Conservation (phyloP, 2,113 vertebrate genomes). For the Erpornis zantholeuca region DNA sequence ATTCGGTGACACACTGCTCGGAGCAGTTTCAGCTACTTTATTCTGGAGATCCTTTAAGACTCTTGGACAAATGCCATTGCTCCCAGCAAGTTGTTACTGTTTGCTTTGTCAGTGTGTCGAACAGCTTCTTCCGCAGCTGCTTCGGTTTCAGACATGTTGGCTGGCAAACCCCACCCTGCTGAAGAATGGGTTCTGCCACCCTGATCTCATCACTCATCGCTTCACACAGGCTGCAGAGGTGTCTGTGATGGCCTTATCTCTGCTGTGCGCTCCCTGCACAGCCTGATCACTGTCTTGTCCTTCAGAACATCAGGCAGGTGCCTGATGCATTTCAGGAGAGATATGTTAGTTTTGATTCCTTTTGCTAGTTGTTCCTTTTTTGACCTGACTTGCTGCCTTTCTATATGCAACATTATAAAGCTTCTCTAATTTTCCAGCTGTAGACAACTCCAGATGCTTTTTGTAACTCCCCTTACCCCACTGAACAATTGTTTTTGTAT, state of each 20-base stretch:
- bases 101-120: not conserved
- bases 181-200: not conserved
- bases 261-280: not conserved
- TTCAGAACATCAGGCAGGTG: not conserved
- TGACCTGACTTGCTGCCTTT: not conserved
- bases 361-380: not conserved
- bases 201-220: not conserved
- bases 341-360: not conserved
- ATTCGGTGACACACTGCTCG: fast-evolving
- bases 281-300: not conserved
- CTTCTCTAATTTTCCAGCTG: not conserved
- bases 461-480: not conserved
- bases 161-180: not conserved
- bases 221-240: not conserved
- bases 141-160: not conserved
- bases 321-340: not conserved
- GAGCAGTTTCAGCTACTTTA: not conserved
- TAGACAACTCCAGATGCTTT: not conserved
- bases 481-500: not conserved
- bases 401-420: not conserved
- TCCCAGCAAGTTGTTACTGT: not conserved
- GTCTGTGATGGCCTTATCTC: not conserved
- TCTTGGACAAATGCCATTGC: not conserved
- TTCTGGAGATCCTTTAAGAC: not conserved
- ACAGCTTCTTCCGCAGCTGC: not conserved